Percentiles rank a stretch among this genome's conserved stretches.
These are phyloP conservation scores for Cricetomys ansorgei DNA, from an alignment of 2,113 vertebrate genomes.

Conservation along the genomic window DNA sequence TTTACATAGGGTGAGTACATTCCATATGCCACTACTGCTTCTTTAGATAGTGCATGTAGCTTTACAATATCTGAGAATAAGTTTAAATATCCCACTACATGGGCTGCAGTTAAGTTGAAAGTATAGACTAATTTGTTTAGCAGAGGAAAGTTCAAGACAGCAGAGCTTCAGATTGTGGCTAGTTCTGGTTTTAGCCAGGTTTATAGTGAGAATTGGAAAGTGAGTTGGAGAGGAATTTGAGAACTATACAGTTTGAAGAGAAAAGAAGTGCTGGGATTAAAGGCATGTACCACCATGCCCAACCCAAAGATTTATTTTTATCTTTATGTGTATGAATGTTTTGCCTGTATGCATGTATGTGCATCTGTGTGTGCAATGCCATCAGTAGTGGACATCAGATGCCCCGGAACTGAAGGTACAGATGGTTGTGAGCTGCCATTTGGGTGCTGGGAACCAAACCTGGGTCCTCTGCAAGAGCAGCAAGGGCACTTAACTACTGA, in stretches of 20 bases:
- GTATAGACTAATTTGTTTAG: neutral
- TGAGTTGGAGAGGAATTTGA: neutral
- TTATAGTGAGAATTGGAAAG: too few species aligned
- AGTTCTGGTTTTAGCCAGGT: neutral
- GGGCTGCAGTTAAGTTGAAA: neutral
- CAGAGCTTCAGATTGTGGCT: neutral
- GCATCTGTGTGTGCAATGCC: neutral
- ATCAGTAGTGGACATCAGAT: neutral
- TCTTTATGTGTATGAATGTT: neutral
- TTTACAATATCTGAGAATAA: too few species aligned
- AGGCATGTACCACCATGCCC: fast-evolving
- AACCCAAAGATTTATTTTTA: neutral
- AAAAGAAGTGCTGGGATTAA: neutral
- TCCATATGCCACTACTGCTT: too few species aligned
- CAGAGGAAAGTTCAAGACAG: neutral
- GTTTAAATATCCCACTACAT: too few species aligned
- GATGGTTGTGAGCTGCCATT: neutral
- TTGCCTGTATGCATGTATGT: neutral
- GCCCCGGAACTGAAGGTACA: neutral
- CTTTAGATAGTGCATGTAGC: too few species aligned
- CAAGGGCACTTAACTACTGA: neutral
- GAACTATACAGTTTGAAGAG: too few species aligned
- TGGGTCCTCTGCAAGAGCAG: neutral
- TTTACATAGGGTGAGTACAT: too few species aligned
- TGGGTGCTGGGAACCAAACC: neutral